Evolutionary conservation across 2,888 invertebrate genomes (phyloP), one percentile per base, ranked within the genome.

Genomic region (Mermis nigrescens): DNA sequence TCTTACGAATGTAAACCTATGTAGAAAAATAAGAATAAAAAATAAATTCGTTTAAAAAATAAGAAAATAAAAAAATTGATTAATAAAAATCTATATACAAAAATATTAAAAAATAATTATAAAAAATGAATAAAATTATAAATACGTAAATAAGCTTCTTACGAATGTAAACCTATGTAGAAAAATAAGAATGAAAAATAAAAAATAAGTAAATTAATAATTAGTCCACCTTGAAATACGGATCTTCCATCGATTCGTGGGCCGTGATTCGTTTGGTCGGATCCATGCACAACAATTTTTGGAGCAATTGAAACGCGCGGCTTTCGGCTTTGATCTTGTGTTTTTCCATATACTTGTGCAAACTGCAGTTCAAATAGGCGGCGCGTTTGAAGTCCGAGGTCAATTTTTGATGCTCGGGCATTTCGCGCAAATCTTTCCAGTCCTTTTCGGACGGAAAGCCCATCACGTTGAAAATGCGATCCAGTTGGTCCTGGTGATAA

Each of bases 381-480:
- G 85, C 83, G 74, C 90, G 82, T 72, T 94, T 94, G 69, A 98
- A 95, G 73, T 98, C 95, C 75, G 91, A 92, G 31, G 85, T 80
- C 66, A 98, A 78, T 1, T 92, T 92, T 38, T 84, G 84, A 80
- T 95, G 91, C 74, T 98, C 95, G 0, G 98, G 98, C 98, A 98
- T 98, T 78, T 92, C 92, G 68, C 86, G 83, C 61, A 95, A 92
- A 73, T 95, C 94, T 73, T 94, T 92, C 94, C 94, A 95, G 71
- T 94, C 94, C 75, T 92, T 92, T 61, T 76, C 75, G 73, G 62
- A 26, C 64, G 65, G 51, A 59, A 62, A 62, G 52, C 98, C 98
- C 95, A 98, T 98, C 0, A 98, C 94, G 76, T 89, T 91, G 75
- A 98, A 98, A 77, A 98, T 98, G 72, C 94, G 79, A 75, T 95